Base-by-base conservation (phyloP, 1,140 invertebrate genomes). In the Drosophila saltans region DNA sequence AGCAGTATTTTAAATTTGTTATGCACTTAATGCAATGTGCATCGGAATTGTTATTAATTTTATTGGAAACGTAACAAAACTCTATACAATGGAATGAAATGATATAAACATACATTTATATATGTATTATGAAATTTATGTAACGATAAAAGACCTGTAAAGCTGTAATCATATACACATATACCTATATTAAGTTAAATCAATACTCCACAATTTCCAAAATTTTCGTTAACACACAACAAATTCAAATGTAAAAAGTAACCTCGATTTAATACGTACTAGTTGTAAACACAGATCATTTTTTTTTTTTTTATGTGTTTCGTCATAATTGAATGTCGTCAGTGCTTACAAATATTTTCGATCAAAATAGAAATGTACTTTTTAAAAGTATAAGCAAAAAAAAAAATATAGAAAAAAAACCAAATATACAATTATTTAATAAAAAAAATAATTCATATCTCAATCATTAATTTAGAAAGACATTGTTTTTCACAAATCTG, bases 41-140 rank as follows among this genome's bases (percentile, higher is more conserved):
- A 88, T 88, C 72, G 72, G 77, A 77, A 88, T 83, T 84, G 81
- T 86, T 86, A 83, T 88, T 86, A 72, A 86, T 80, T 83, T 83
- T 80, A 88, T 83, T 83, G 76, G 83, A 70, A 82, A 64, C 45
- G 28, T 33, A 59, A 66, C 21, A 63, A 64, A 55, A 39, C 8
- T 52, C 3, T 26, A 48, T 45, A 16, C 64, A 55, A 45, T 52
- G 21, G 64, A 73, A 69, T 58, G 67, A 62, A 61, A 80, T 74
- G 66, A 77, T 77, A 45, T 71, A 78, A 33, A 70, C 55, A 69
- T 76, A 76, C 59, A 75, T 36, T 10, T 48, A 26, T 48, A 24
- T 8, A 6, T n/a, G 16, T 43, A 48, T 48, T 48, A 48, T 48
- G 59, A 63, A 52, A 59, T 76, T 24, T 68, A 77, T 67, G 79